Percentiles rank a stretch among this genome's conserved stretches.
These are phyloP conservation scores for Tautogolabrus adspersus DNA, from an alignment of 2,113 vertebrate species.

Conservation along the genomic window DNA sequence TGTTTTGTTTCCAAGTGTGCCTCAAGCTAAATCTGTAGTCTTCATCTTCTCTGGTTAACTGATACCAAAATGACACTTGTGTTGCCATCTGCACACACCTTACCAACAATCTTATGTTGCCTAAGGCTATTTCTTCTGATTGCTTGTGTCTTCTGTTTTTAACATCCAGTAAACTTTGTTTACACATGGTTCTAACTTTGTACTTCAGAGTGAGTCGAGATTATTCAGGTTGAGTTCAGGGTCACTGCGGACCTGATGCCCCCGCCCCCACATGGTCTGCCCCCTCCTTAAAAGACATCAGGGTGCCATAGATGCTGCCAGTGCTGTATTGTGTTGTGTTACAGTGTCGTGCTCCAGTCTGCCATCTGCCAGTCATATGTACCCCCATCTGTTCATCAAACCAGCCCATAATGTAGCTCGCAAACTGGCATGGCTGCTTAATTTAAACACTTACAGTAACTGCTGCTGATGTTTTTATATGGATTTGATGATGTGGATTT, in stretches of 20 bases:
- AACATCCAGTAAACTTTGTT: neutral
- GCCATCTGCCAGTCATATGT: constrained; percentile 64
- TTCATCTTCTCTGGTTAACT: neutral
- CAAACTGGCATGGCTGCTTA: constrained; percentile 15
- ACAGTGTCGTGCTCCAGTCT: constrained; percentile 39
- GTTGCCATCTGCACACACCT: neutral
- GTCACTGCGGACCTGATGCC: neutral
- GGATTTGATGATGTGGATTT: neutral
- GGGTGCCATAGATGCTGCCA: constrained; percentile 14
- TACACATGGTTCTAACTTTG: neutral
- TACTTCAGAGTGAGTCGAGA: neutral
- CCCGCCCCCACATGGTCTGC: neutral
- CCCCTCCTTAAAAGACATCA: neutral
- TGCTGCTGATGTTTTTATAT: constrained; percentile 25
- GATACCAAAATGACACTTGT: neutral
- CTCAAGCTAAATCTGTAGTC: neutral
- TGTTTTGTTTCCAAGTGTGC: neutral
- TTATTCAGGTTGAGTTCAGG: neutral
- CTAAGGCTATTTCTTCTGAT: neutral
- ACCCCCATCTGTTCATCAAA: constrained; percentile 66
- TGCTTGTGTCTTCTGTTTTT: neutral
- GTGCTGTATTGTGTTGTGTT: constrained; percentile 20
- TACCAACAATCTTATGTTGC: neutral
- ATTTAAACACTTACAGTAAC: constrained; percentile 31
- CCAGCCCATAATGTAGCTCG: constrained; percentile 32